These are phyloP conservation scores for Cantharis rustica DNA, from an alignment of 2,888 invertebrate species.

Conservation along the genomic window DNA sequence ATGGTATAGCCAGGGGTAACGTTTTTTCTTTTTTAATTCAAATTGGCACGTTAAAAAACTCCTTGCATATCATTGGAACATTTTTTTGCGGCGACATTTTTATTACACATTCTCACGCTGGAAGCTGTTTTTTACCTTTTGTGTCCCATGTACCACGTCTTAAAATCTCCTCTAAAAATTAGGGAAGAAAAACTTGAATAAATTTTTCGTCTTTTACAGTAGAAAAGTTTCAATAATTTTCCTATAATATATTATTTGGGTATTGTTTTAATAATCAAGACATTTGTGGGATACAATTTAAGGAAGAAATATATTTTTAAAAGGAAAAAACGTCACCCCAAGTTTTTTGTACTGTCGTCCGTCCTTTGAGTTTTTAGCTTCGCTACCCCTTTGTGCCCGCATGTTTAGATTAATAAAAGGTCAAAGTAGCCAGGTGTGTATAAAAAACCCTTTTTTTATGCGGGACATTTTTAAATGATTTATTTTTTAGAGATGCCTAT, in stretches of 20 bases:
- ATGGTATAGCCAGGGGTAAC: constrained; percentile 36
- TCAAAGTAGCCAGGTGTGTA: constrained; percentile 50
- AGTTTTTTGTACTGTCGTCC: constrained; percentile 34
- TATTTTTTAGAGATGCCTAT: constrained; percentile 35
- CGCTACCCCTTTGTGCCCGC: constrained; percentile 50
- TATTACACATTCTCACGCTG: constrained; percentile 44
- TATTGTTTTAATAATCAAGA: background rate
- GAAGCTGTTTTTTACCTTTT: constrained; percentile 36
- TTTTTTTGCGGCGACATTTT: constrained; percentile 39
- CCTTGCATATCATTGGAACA: constrained; percentile 40
- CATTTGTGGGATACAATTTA: constrained; percentile 29
- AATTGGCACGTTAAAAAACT: constrained; percentile 44
- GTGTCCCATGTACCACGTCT: background rate
- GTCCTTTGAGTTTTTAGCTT: constrained; percentile 26
- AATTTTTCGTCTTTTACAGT: no score
- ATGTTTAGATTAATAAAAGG: constrained; percentile 50
- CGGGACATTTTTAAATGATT: constrained; percentile 49
- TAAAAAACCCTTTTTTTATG: constrained; percentile 51
- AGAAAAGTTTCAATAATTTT: background rate
- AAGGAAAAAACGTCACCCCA: constrained; percentile 44
- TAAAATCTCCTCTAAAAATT: background rate
- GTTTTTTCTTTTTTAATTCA: constrained; percentile 43
- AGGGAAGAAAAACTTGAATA: background rate
- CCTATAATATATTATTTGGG: background rate
- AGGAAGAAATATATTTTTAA: constrained; percentile 41